phyloP scores from a whole-genome alignment of 2,113 vertebrate species.

The Protomyctophum bolini region DNA sequence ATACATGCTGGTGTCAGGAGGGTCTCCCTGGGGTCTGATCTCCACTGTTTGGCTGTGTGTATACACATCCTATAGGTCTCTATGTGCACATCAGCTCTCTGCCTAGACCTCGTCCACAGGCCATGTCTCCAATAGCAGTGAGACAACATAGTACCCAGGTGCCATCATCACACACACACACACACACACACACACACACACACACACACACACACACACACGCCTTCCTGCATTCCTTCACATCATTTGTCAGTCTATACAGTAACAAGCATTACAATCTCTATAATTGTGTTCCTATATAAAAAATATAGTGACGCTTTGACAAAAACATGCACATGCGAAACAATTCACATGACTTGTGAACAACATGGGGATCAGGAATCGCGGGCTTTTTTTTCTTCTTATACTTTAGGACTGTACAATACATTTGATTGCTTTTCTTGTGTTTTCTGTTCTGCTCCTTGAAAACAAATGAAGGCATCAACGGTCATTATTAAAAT shows the following conservation, averaged over 20 bases:
- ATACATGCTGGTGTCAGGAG: slow-evolving; percentile 6
- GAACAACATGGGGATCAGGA: neutral
- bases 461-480: neutral
- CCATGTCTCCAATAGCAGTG: slow-evolving; percentile 51
- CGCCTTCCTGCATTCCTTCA: neutral
- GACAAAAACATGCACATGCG: neutral
- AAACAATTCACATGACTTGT: slow-evolving; percentile 6
- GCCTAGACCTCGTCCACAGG: slow-evolving; percentile 53
- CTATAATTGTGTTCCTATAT: neutral
- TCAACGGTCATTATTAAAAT: no score
- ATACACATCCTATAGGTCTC: slow-evolving; percentile 1
- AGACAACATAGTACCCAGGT: slow-evolving; percentile 66
- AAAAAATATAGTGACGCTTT: neutral
- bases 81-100: slow-evolving; percentile 1
- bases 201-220: slow-evolving; percentile 22
- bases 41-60: neutral
- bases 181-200: slow-evolving; percentile 6
- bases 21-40: neutral
- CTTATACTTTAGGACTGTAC: no score
- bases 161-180: slow-evolving; percentile 34
- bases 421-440: neutral
- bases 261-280: neutral
- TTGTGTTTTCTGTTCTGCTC: slow-evolving; percentile 7
- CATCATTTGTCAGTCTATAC: neutral
- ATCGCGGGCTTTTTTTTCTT: neutral